Base-by-base conservation (phyloP, 2,888 invertebrate species). In the Metallyticus violacea region DNA sequence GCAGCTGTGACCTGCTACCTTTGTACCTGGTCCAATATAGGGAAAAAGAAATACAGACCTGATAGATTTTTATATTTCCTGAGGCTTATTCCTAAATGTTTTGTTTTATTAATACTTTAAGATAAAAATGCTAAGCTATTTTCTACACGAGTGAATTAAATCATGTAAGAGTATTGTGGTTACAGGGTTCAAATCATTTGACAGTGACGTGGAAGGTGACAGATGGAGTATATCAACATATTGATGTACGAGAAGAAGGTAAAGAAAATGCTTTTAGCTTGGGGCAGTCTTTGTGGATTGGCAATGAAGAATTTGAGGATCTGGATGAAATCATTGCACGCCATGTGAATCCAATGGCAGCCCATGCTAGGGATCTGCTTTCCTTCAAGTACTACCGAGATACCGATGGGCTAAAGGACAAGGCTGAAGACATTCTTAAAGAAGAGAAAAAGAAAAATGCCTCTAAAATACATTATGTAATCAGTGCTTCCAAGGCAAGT, bases 201-300 rank as follows among this genome's bases (percentile, higher is more conserved):
- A 99, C 99, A 0, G 98, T 99, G 1, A 99, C 99, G 0, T 99
- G 99, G 99, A 99, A 99, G 92, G 98, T 99, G 1, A 95, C 97
- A 0, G 97, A 99, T 83, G 96, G 96, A 28, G 96, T 99, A 89
- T 97, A 97, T 91, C 99, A 99, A 91, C 99, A 99, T 91, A 98
- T 99, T 87, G 99, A 99, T 91, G 96, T 99, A 0, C 94, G 96
- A 82, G 99, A 99, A 92, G 97, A 98, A 91, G 98, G 98, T 22
- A 99, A 99, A 93, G 97, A 97, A 90, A 99, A 99, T 91, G 96
- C 97, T 0, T 99, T 99, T 91, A 98, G 98, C 86, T 93, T 99
- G 89, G 99, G 99, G 85, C 95, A 95, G 90, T 94, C 95, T 6
- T 93, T 99, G 15, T 96, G 96, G 95, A 99, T 99, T 89, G 96